phyloP scores from a whole-genome alignment of 2,113 vertebrate species.

The Crotalus viridis region DNA sequence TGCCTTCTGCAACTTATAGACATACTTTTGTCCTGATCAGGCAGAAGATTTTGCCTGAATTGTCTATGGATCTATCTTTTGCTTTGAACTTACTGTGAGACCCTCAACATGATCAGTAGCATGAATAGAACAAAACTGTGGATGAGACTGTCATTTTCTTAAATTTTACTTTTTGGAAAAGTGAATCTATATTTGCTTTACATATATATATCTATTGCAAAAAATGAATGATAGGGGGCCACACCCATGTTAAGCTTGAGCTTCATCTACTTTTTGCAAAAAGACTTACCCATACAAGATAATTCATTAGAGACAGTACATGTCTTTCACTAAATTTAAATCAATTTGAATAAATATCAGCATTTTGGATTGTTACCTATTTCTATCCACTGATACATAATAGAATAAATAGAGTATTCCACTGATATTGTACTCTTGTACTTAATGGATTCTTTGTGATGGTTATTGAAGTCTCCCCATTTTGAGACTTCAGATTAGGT shows the following conservation, averaged over 20 bases:
- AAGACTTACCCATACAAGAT: neutral
- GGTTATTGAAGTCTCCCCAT: conserved; percentile 67
- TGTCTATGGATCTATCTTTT: neutral
- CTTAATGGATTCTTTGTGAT: conserved; percentile 67
- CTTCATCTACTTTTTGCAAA: neutral
- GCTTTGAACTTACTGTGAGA: neutral
- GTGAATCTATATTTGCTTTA: neutral
- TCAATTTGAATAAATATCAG: neutral
- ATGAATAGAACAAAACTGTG: neutral
- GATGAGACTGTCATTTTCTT: neutral
- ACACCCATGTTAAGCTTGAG: neutral
- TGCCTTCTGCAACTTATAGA: neutral
- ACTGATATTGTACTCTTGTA: conserved; percentile 30
- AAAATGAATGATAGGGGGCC: neutral
- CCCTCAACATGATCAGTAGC: neutral
- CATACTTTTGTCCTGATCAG: neutral
- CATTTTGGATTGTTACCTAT: neutral
- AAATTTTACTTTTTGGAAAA: neutral
- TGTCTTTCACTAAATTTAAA: neutral
- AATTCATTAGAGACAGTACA: neutral
- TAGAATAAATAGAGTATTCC: neutral
- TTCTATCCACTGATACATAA: neutral
- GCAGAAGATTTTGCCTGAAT: neutral
- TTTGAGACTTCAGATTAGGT: conserved; percentile 17
- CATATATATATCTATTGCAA: neutral